Evolutionary conservation across 2,888 invertebrate species (phyloP).

Genomic region (Operophtera brumata): DNA sequence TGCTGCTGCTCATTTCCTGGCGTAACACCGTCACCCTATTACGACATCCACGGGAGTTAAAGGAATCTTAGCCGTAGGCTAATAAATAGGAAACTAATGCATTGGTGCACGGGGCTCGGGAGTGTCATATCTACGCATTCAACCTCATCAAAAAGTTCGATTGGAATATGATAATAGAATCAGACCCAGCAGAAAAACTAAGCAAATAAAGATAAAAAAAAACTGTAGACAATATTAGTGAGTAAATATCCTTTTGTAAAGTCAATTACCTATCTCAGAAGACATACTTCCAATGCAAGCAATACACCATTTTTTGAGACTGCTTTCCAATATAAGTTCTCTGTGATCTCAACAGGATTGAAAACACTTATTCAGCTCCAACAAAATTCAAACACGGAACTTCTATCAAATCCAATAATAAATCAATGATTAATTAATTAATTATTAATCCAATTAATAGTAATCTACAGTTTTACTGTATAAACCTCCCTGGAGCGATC

Average conservation of each 20-base stretch:
- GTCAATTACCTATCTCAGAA: conserved; percentile 5
- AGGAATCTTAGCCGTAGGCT: too few relatives aligned
- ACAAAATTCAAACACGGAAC: conserved; percentile 1
- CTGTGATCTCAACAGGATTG: not conserved
- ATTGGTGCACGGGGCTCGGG: conserved; percentile 16
- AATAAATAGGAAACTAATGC: too few relatives aligned
- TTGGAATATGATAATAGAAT: conserved; percentile 11
- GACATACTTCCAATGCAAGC: conserved; percentile 13
- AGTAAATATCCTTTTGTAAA: conserved; percentile 8
- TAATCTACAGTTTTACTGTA: not conserved
- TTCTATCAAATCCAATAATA: conserved; percentile 1
- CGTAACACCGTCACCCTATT: too few relatives aligned
- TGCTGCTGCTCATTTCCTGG: too few relatives aligned
- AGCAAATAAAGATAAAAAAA: conserved; percentile 3
- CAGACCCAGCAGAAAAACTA: conserved; percentile 11
- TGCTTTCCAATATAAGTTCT: conserved; percentile 6
- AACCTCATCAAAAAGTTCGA: conserved; percentile 15
- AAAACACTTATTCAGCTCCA: conserved; percentile 24
- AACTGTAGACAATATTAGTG: conserved; percentile 1
- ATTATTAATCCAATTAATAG: too few relatives aligned
- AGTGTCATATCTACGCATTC: conserved; percentile 23
- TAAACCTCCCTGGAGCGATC: too few relatives aligned
- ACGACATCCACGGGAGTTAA: too few relatives aligned
- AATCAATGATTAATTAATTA: too few relatives aligned
- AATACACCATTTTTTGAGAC: conserved; percentile 3